phyloP scores from a whole-genome alignment of 2,113 vertebrate species.

The Catagonus wagneri region DNA sequence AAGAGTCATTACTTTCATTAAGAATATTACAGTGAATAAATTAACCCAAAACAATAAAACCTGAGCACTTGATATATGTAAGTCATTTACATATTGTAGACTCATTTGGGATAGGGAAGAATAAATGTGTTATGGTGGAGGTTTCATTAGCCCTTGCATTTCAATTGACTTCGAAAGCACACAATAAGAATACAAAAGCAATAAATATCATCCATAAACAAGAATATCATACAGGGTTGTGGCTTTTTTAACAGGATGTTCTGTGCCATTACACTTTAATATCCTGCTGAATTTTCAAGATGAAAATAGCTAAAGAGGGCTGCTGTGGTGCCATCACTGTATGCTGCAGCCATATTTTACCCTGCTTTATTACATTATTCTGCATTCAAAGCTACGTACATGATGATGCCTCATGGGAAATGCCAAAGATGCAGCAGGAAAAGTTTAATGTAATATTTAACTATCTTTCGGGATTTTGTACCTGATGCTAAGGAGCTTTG shows the following conservation, averaged over 20 bases:
- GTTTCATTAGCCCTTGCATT: constrained; percentile 90
- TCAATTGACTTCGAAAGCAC: constrained; percentile 87
- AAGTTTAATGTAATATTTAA: constrained; percentile 34
- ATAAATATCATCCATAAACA: constrained; percentile 90
- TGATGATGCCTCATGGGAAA: constrained; percentile 65
- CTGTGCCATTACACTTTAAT: constrained; percentile 86
- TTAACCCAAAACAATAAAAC: constrained; percentile 90
- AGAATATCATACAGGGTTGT: constrained; percentile 81
- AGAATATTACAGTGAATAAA: constrained; percentile 91
- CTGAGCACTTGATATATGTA: constrained; percentile 89
- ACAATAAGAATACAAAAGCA: constrained; percentile 84
- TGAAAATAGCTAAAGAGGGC: constrained; percentile 74
- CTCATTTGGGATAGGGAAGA: constrained; percentile 86
- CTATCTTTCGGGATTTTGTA: constrained; percentile 8
- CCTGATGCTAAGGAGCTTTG: background rate
- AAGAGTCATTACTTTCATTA: constrained; percentile 93
- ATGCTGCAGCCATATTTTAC: constrained; percentile 75
- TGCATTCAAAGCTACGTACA: constrained; percentile 66
- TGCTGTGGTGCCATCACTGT: constrained; percentile 59
- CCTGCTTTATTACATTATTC: constrained; percentile 72
- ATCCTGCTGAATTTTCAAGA: constrained; percentile 82
- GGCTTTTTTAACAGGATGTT: constrained; percentile 83
- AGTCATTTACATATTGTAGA: constrained; percentile 89
- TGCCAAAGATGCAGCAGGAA: constrained; percentile 52
- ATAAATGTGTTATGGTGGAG: constrained; percentile 85